Percentiles rank a stretch among this genome's conserved stretches.
Conservation (phyloP, 2,888 invertebrate genomes). For the Slavum lentiscoides region DNA sequence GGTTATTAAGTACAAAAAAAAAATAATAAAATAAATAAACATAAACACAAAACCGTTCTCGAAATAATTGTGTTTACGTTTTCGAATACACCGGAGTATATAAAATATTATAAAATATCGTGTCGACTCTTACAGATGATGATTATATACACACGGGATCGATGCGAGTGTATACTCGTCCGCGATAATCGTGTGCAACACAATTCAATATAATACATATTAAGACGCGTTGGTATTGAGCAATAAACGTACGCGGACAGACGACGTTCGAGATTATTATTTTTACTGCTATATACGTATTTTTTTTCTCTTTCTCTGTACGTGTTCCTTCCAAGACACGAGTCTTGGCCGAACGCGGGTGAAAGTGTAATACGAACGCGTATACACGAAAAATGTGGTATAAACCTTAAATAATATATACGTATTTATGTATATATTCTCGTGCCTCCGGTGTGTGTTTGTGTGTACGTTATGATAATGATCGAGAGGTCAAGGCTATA, state of each 20-base stretch:
- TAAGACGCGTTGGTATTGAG: too few relatives aligned
- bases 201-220: too few relatives aligned
- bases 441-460: slow-evolving; percentile 14
- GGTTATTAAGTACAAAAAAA: not conserved
- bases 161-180: too few relatives aligned
- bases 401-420: slow-evolving; percentile 12
- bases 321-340: not conserved
- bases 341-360: slow-evolving; percentile 34
- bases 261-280: not conserved
- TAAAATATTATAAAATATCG: not conserved
- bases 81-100: not conserved
- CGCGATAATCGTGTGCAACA: too few relatives aligned
- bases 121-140: not conserved
- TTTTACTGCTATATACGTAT: too few relatives aligned
- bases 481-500: slow-evolving; percentile 50
- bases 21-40: not conserved
- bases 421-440: not conserved
- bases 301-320: not conserved
- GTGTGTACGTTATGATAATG: slow-evolving; percentile 20
- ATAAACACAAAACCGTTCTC: not conserved
- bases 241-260: too few relatives aligned
- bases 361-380: slow-evolving; percentile 41
- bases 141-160: too few relatives aligned
- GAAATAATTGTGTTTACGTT: not conserved
- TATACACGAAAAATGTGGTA: slow-evolving; percentile 9